Percentiles rank a stretch among this genome's conserved stretches.
phyloP scores from a whole-genome alignment of 2,797 vertebrate genomes.

The Saxicola maurus region DNA sequence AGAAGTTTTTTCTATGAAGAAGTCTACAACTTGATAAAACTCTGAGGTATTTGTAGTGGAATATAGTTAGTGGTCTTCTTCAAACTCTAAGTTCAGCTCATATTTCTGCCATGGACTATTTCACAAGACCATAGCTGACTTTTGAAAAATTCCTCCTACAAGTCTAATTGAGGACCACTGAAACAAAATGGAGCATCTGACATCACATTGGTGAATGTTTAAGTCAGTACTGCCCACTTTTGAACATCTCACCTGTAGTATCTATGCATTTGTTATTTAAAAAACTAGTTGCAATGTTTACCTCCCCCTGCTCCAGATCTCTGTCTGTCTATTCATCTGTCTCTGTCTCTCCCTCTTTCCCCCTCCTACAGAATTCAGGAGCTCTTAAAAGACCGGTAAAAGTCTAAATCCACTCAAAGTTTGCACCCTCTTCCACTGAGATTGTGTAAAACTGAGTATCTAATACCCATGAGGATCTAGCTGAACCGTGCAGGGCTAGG shows the following conservation, averaged over 20 bases:
- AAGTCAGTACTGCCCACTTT: background rate
- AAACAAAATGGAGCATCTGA: background rate
- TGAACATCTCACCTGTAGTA: background rate
- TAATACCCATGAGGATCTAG: background rate
- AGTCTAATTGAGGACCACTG: background rate
- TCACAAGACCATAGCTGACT: background rate
- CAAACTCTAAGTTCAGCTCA: background rate
- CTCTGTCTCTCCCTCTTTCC: background rate
- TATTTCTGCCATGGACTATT: background rate
- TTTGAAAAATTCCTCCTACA: background rate
- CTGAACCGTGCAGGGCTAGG: background rate
- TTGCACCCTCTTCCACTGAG: background rate
- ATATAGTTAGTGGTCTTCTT: background rate
- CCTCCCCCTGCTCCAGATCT: background rate
- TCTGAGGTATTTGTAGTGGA: background rate
- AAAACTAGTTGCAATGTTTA: background rate
- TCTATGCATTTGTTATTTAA: background rate
- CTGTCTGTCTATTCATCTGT: background rate
- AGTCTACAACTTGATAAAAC: background rate
- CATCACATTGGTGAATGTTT: background rate
- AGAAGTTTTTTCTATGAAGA: background rate
- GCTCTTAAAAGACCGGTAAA: background rate
- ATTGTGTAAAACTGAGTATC: accelerated
- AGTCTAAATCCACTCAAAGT: background rate
- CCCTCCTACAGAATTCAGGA: background rate